Base-by-base conservation (phyloP, 2,888 invertebrate species). In the Agonopterix alstromeriana region DNA sequence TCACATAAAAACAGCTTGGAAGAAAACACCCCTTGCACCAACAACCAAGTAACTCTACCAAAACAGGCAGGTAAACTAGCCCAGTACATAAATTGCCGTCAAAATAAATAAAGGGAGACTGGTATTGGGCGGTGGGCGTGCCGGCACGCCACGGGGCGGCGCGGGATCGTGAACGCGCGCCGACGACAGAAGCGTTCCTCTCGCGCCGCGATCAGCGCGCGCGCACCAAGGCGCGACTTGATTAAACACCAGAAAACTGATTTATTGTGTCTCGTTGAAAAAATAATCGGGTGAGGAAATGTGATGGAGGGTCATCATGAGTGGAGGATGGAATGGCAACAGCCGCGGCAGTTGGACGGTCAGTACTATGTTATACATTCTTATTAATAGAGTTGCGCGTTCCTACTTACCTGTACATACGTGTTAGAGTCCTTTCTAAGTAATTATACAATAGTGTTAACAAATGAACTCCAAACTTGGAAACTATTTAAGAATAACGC, bases 141-240 rank as follows among this genome's bases (percentile, higher is more conserved):
- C 10, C 10, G 11, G 36, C 38, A 38, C 42, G 46, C 12, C 7
- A 35, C 12, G 11, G 36, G 43, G 43, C 42, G 46, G 35, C 7
- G 36, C 12, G 45, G 36, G 41, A 12, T 35, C 38, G 46, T 10
- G 44, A 42, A 10, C 42, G 17, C 5, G 14, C 43, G 43, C 94
- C 94, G 56, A 96, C 96, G 65, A 96, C 96, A 56, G 94, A 94
- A 56, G 94, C 94, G 82, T 61, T 87, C 80, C 62, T 64, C 81
- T 88, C 84, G 84, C 87, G 86, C 86, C 77, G 56, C 68, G 62
- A 27, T 27, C 27, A 1, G 27, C 27, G 27, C 27, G 72, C 64
- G 70, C 71, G 81, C 81, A 76, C 82, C 81, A 80, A 76, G 80
- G 69, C 66, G 54, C 61, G 70, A 59, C 61, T 67, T 76, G 82